These are phyloP conservation scores for Drosophila tanythrix DNA, from an alignment of 2,888 invertebrate genomes.

Conservation along the genomic window DNA sequence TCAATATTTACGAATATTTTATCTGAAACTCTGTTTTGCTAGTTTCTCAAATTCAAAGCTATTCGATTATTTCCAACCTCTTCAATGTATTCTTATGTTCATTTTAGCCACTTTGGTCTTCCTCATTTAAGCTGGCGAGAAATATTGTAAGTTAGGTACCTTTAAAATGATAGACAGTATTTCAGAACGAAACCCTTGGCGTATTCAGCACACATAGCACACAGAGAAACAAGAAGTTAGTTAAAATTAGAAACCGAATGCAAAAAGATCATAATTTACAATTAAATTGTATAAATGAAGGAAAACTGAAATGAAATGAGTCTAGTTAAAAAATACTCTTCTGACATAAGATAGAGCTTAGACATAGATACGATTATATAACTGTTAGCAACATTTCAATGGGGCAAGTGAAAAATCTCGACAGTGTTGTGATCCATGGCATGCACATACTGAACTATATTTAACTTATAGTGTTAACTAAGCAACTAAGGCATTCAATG, in stretches of 20 bases:
- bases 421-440: slow-evolving; percentile 84
- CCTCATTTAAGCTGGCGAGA: slow-evolving; percentile 33
- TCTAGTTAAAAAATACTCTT: slow-evolving; percentile 19
- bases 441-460: slow-evolving; percentile 73
- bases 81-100: neutral
- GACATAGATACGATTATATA: slow-evolving; percentile 45
- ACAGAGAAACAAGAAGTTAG: slow-evolving; percentile 47
- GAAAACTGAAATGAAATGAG: slow-evolving; percentile 25
- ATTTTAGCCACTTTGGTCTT: neutral
- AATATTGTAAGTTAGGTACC: slow-evolving; percentile 85
- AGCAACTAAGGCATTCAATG: slow-evolving; percentile 41
- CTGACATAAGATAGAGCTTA: slow-evolving; percentile 48
- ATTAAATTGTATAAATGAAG: slow-evolving; percentile 72
- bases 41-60: neutral
- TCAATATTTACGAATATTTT: neutral
- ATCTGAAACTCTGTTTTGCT: neutral
- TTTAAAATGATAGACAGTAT: slow-evolving; percentile 59
- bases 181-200: slow-evolving; percentile 46
- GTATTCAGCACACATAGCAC: slow-evolving; percentile 47
- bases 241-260: slow-evolving; percentile 55
- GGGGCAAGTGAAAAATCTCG: slow-evolving; percentile 76
- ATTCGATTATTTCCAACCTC: neutral
- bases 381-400: slow-evolving; percentile 60
- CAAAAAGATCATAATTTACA: slow-evolving; percentile 65
- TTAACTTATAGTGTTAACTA: slow-evolving; percentile 43